Conservation (phyloP, 2,113 vertebrate genomes). For the Furnarius figulus region DNA sequence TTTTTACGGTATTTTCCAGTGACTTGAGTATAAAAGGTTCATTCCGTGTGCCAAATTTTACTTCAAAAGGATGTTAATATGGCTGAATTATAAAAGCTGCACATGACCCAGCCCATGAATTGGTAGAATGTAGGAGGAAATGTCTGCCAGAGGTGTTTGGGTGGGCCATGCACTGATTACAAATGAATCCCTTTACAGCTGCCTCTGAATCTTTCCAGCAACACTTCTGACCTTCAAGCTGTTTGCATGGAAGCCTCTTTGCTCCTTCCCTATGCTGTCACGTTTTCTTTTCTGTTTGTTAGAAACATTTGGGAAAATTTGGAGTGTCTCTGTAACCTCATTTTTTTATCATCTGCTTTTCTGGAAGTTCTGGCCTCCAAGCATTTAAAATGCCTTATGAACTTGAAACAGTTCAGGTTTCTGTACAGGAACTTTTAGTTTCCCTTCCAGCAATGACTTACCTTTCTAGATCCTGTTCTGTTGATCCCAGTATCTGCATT, state of each 20-base stretch:
- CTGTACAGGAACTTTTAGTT: neutral
- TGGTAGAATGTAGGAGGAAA: neutral
- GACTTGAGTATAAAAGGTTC: neutral
- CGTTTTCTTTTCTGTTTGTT: neutral
- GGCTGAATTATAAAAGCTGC: neutral
- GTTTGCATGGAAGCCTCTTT: neutral
- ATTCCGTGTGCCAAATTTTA: neutral
- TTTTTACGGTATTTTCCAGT: constrained; percentile 10
- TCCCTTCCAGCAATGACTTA: neutral
- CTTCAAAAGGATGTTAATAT: neutral
- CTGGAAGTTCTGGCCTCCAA: neutral
- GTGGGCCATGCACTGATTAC: neutral
- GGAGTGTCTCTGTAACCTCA: neutral
- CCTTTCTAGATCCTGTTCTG: neutral
- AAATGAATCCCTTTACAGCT: neutral
- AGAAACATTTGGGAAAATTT: neutral
- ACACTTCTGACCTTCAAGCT: neutral
- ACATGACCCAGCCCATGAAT: neutral
- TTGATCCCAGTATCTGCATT: neutral
- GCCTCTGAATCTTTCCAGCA: neutral
- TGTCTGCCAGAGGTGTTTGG: neutral
- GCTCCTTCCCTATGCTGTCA: neutral
- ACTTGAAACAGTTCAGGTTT: neutral
- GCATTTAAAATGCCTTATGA: neutral
- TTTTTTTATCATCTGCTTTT: neutral